Evolutionary conservation across 2,113 vertebrate species (phyloP).

Genomic region (Pandion haliaetus): DNA sequence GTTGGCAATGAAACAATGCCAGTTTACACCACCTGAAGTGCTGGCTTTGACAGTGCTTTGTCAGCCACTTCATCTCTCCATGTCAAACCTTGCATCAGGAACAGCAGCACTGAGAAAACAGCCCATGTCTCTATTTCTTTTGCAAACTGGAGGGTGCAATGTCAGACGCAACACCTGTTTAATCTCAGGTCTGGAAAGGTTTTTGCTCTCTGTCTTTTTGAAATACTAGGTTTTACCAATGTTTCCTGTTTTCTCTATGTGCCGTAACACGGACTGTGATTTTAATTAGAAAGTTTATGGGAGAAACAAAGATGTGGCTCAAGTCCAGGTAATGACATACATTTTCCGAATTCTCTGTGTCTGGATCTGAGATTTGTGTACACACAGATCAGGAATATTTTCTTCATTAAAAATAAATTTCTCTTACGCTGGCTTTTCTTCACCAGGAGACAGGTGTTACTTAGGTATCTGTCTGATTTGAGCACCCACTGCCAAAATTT

Average conservation of each 20-base stretch:
- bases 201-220: background rate
- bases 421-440: background rate
- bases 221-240: background rate
- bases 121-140: background rate
- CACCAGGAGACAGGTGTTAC: background rate
- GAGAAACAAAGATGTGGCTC: background rate
- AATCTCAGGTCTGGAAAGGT: background rate
- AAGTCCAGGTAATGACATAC: background rate
- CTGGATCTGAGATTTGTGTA: background rate
- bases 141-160: background rate
- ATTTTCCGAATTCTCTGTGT: background rate
- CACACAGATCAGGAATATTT: background rate
- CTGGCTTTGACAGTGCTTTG: background rate
- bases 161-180: background rate
- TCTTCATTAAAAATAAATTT: background rate
- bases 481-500: background rate
- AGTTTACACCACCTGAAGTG: background rate
- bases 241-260: background rate
- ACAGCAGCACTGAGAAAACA: background rate
- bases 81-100: slow-evolving; percentile 20
- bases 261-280: background rate
- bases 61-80: background rate
- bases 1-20: background rate
- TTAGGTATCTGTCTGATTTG: background rate
- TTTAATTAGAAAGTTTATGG: background rate